phyloP scores from a whole-genome alignment of 92 coral and sea anemone species.

The Phenganax subtilis region DNA sequence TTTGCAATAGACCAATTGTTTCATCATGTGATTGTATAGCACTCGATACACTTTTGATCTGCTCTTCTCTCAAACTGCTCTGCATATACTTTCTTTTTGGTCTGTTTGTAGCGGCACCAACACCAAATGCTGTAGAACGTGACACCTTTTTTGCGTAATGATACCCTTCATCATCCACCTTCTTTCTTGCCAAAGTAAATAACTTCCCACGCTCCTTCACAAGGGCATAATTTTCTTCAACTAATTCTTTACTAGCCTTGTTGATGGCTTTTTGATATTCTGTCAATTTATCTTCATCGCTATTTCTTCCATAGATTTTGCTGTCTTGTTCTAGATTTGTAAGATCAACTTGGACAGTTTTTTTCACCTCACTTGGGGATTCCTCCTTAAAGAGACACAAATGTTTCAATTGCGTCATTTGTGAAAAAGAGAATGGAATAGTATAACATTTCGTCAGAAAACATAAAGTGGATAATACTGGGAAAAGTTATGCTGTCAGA shows the following conservation, averaged over 20 bases:
- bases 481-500: too few species aligned
- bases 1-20: constrained; percentile 38
- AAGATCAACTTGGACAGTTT: constrained; percentile 15
- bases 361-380: too few species aligned
- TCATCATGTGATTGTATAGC: constrained; percentile 37
- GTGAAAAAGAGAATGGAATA: too few species aligned
- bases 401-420: not conserved
- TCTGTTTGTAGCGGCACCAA: not conserved
- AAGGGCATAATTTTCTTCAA: constrained; percentile 3
- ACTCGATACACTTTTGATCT: constrained; percentile 23
- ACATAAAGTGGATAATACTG: too few species aligned
- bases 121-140: not conserved
- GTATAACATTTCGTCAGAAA: too few species aligned
- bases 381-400: not conserved
- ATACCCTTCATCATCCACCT: constrained; percentile 35
- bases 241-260: constrained; percentile 16
- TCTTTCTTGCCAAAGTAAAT: constrained; percentile 26
- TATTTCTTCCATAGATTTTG: constrained; percentile 14
- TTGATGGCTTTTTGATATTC: constrained; percentile 31
- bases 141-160: constrained; percentile 30
- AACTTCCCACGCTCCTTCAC: constrained; percentile 1
- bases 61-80: constrained; percentile 31
- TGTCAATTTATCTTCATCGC: not conserved
- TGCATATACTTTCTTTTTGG: constrained; percentile 41
- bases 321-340: constrained; percentile 8